Conservation (phyloP, 1,140 invertebrate species). For the Lethrus apterus region DNA sequence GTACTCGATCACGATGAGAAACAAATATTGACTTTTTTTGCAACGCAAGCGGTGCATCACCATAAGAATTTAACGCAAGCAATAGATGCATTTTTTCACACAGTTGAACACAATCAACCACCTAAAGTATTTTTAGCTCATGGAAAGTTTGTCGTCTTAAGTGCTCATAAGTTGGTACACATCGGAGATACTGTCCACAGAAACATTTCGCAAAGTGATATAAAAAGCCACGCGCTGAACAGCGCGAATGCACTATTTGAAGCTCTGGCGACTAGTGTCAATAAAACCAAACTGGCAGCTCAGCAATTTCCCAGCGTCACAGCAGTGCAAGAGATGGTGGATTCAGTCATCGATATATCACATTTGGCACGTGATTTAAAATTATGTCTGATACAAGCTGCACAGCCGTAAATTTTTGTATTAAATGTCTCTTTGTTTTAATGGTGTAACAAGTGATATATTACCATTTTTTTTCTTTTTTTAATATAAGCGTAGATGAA, state of each 20-base stretch:
- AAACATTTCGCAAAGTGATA: constrained; percentile 62
- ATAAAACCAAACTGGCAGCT: constrained; percentile 83
- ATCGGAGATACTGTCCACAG: constrained; percentile 88
- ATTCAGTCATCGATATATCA: constrained; percentile 76
- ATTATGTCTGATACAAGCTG: constrained; percentile 53
- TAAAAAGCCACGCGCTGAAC: constrained; percentile 65
- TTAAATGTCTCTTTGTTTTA: not conserved
- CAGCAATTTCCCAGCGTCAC: constrained; percentile 83
- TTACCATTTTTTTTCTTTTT: constrained; percentile 7
- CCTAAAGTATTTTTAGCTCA: constrained; percentile 89
- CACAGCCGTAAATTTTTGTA: constrained; percentile 30
- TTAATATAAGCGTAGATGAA: not conserved
- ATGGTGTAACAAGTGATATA: constrained; percentile 7
- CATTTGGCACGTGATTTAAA: constrained; percentile 70
- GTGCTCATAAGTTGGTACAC: constrained; percentile 85
- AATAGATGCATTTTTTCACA: constrained; percentile 85
- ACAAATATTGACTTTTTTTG: constrained; percentile 79
- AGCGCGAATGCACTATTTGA: constrained; percentile 80
- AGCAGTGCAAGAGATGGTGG: constrained; percentile 90
- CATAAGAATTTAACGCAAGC: constrained; percentile 77
- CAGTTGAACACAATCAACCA: constrained; percentile 86
- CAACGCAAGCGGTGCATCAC: constrained; percentile 74
- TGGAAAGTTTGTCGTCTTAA: constrained; percentile 88
- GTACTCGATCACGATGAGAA: constrained; percentile 70
- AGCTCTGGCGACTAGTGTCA: constrained; percentile 73